phyloP scores from a whole-genome alignment of 2,113 vertebrate genomes.

The Oryzias woworae region DNA sequence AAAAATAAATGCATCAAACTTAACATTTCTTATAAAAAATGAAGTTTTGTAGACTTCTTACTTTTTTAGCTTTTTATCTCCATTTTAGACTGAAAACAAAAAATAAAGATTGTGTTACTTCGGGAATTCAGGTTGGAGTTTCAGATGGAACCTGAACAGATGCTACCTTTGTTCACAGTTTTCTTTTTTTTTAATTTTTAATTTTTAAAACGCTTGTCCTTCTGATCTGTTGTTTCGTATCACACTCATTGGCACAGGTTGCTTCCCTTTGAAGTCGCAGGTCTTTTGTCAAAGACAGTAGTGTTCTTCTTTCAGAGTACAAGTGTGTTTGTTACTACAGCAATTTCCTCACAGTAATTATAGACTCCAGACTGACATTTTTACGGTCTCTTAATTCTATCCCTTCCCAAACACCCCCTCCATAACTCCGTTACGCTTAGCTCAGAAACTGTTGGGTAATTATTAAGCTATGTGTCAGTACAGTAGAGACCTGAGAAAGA shows the following conservation, averaged over 20 bases:
- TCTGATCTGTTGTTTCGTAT: constrained; percentile 33
- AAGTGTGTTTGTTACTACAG: constrained; percentile 54
- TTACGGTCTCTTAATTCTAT: constrained; percentile 48
- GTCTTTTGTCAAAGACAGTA: constrained; percentile 48
- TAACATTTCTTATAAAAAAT: no score
- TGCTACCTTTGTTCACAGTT: constrained; percentile 22
- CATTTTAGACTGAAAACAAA: no score
- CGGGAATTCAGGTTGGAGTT: constrained; percentile 8
- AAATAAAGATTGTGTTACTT: neutral
- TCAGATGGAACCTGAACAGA: constrained; percentile 3
- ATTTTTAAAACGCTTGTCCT: constrained; percentile 21
- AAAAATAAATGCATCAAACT: no score
- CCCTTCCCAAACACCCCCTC: constrained; percentile 35
- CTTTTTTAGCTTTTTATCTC: neutral
- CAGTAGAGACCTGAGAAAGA: constrained; percentile 20
- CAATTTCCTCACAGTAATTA: constrained; percentile 55
- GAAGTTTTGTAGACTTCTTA: neutral
- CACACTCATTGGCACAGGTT: neutral
- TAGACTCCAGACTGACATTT: constrained; percentile 50
- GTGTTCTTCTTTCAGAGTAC: constrained; percentile 52
- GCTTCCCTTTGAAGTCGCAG: neutral
- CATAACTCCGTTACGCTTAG: constrained; percentile 14
- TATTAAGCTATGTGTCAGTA: neutral
- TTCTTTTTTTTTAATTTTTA: constrained; percentile 3
- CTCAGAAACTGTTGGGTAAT: constrained; percentile 9